These are phyloP conservation scores for Pedicia rivosa DNA, from an alignment of 2,888 invertebrate species.

Conservation along the genomic window DNA sequence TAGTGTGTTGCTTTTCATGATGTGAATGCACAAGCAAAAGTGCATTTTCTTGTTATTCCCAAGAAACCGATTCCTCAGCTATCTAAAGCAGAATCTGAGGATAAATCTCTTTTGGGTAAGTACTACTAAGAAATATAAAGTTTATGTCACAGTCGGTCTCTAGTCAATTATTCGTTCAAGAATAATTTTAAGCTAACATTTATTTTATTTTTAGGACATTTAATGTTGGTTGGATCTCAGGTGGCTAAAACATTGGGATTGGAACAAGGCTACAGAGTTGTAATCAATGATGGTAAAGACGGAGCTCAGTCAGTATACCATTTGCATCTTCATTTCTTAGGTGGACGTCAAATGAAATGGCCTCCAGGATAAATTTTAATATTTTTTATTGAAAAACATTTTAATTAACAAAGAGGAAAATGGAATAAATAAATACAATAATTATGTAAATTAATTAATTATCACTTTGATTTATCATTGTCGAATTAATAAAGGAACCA, in stretches of 20 bases:
- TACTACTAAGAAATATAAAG: too few relatives aligned
- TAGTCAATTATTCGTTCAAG: too few relatives aligned
- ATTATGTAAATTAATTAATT: background rate
- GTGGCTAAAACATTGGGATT: slow-evolving; percentile 52
- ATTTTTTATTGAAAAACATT: background rate
- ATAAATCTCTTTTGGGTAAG: slow-evolving; percentile 37
- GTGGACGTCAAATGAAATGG: slow-evolving; percentile 43
- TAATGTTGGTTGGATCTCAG: slow-evolving; percentile 33
- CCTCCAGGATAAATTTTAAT: slow-evolving; percentile 4
- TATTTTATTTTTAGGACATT: slow-evolving; percentile 56
- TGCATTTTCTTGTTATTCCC: slow-evolving; percentile 72
- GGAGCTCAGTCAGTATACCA: slow-evolving; percentile 74
- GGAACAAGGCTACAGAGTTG: slow-evolving; percentile 52
- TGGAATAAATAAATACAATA: background rate
- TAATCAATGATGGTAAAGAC: slow-evolving; percentile 63
- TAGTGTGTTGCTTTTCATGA: slow-evolving; percentile 68
- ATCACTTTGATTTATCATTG: slow-evolving; percentile 1
- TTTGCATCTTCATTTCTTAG: slow-evolving; percentile 66
- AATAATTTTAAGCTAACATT: too few relatives aligned
- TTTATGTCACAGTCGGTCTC: too few relatives aligned
- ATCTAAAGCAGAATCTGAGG: slow-evolving; percentile 42
- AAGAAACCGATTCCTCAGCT: slow-evolving; percentile 42
- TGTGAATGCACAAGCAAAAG: slow-evolving; percentile 62
- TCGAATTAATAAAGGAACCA: background rate
- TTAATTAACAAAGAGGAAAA: background rate